Evolutionary conservation across 2,797 vertebrate genomes (phyloP), one percentile per base, ranked within the genome.

Genomic region (Phalanger gymnotis): DNA sequence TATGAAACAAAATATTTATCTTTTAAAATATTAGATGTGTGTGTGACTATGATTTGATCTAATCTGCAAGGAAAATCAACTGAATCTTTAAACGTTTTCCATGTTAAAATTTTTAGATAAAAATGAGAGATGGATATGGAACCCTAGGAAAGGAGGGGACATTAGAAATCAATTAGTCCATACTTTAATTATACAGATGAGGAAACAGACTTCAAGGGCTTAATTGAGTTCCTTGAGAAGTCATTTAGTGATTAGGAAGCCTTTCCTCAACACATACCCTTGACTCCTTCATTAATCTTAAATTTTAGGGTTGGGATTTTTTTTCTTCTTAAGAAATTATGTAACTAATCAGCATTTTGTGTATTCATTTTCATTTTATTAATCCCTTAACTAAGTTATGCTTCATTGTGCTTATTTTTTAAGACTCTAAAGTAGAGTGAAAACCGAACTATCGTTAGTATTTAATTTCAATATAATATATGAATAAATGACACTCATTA

Each of bases 1-100:
- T 47, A 30, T 91, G 73, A 94, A 96, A 58, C 11, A 53, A 66
- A 58, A 96, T 54, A 90, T 89, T n/a, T 92, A 0, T 30, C 19
- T 61, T 7, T 90, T 95, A 58, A 91, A 54, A 94, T 25, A 57
- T 54, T 93, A 54, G 3, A 92, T 93, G 81, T 57, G 10, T 28
- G 31, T 54, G 34, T 93, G 52, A 66, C 89, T 93, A 40, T 94
- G 93, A 12, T 52, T 93, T 95, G 94, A 28, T 90, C 94, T 93
- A 94, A 90, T 91, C 4, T 61, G 58, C 52, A 81, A 53, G 90
- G 51, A 90, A 34, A 19, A 53, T 93, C 34, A 92, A 19, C 47
- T 93, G 66, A 91, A 92, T 14, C 54, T 13, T 19, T 91, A 13
- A 28, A 52, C 57, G 90, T 31, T 5, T 90, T 94, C 12, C 1